Evolutionary conservation across 2,888 invertebrate species (phyloP), one percentile per base, ranked within the genome.

Genomic region (Macrophya annulata): DNA sequence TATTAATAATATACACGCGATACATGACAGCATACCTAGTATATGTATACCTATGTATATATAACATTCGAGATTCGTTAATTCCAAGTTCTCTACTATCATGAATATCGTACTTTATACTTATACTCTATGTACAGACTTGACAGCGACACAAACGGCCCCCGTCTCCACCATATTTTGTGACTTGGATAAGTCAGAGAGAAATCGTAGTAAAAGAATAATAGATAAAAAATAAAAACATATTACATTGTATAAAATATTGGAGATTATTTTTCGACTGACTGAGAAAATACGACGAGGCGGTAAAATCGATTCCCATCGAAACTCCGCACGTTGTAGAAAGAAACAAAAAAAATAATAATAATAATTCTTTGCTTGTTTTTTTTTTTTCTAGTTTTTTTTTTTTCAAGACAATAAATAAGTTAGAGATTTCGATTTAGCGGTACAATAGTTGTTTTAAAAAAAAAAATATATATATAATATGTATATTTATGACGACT

Each of bases 401-500:
- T 10, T 72, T 4, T 43, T 48, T 21, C 0, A 79, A 59, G 45
- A 65, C 12, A 83, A 83, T 83, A 83, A 83, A 83, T 83, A 83
- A 83, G 45, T 83, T 68, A 65, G 48, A 83, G 82, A 83, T 81
- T 81, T 83, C 48, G 45, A 68, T 83, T 83, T 25, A 25, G 48
- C 48, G 65, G 21, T 83, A 40, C 8, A 81, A 12, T 62, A 17
- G 37, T 65, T 45, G 55, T 17, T 89, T 89, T 89, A 89, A 89
- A 89, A 88, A 90, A 89, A 48, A 40, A 72, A n/a, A n/a, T 85
- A 83, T 82, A 85, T 79, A 87, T 87, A 86, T 86, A 85, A 84
- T 85, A 40, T 76, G 55, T 83, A 84, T 82, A 82, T 86, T 76
- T 43, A 74, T 81, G 82, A 59, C 21, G 55, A 51, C 77, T 77